Evolutionary conservation across 2,113 vertebrate genomes (phyloP).

Genomic region (Bufo bufo): DNA sequence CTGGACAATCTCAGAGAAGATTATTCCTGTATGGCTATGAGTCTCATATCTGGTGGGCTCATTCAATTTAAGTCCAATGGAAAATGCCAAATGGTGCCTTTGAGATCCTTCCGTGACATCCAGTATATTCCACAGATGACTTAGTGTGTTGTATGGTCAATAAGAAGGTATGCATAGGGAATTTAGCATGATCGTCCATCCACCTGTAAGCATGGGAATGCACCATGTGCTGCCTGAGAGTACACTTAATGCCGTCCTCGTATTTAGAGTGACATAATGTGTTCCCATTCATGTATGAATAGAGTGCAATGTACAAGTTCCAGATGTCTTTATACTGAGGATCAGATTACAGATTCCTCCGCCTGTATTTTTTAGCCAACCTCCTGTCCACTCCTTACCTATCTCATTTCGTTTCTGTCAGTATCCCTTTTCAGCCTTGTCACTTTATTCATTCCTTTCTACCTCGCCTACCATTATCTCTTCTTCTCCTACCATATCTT

Average conservation of each 20-base stretch:
- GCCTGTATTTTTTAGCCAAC: background rate
- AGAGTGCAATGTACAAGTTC: background rate
- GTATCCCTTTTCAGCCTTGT: background rate
- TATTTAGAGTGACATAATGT: background rate
- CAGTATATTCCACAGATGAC: background rate
- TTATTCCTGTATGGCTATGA: background rate
- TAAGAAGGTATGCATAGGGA: too few species aligned
- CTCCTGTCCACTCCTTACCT: background rate
- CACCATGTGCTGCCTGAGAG: background rate
- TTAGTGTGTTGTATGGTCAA: too few species aligned
- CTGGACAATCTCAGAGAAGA: background rate
- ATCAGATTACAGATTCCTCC: slow-evolving; percentile 18
- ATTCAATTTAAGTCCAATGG: background rate
- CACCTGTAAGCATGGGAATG: background rate
- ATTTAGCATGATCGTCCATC: background rate
- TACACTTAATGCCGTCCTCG: background rate
- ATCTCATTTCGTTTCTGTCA: slow-evolving; percentile 5
- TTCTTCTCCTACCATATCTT: background rate
- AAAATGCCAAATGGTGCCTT: background rate
- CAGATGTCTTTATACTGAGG: slow-evolving; percentile 41
- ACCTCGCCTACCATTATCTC: background rate
- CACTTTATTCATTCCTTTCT: background rate
- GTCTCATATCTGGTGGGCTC: background rate
- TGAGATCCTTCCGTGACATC: background rate
- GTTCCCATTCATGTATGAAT: slow-evolving; percentile 4